Evolutionary conservation across 2,888 invertebrate genomes (phyloP), one percentile per base, ranked within the genome.

Genomic region (Netelia virgata): DNA sequence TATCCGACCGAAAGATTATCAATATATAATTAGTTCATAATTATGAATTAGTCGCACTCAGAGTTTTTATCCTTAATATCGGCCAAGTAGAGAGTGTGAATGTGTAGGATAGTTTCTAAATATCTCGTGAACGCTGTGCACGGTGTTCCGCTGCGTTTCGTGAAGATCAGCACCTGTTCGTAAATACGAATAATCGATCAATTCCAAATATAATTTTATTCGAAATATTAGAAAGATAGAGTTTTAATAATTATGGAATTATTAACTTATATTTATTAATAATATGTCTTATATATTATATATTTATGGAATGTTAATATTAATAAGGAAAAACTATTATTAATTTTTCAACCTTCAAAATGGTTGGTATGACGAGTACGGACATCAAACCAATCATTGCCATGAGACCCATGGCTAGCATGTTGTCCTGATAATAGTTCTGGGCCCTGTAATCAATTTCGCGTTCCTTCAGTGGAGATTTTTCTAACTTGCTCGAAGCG

Each of bases 371-470:
- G 1, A 96, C 94, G 82, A 98, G 94, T 66, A 98, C 96, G 1
- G 96, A 95, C 20, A 97, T 94, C 28, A 98, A 94, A 0, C 98
- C 98, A 70, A 95, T 93, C 64, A 97, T 91, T 95, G 97, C 97
- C 0, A 96, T 95, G 0, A 95, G 93, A 20, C 95, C 94, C 85
- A 97, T 93, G 5, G 95, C 94, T 91, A 96, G 96, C 83, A 96
- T 94, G 92, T 97, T 95, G 76, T 95, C 94, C 88, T 94, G 93
- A 92, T 96, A 97, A 92, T 96, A 97, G 1, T 94, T 90, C 89
- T 97, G 97, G 0, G 96, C 98, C 89, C 97, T 92, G 75, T 16
- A 73, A 80, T 55, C 10, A 57, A 36, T 72, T 72, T 20, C 36
- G 6, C 28, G 0, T 6, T 28, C 0, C 5, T 28, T 28, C 28